Conservation (phyloP, 1,140 invertebrate species). For the Hypsibius dujardini region DNA sequence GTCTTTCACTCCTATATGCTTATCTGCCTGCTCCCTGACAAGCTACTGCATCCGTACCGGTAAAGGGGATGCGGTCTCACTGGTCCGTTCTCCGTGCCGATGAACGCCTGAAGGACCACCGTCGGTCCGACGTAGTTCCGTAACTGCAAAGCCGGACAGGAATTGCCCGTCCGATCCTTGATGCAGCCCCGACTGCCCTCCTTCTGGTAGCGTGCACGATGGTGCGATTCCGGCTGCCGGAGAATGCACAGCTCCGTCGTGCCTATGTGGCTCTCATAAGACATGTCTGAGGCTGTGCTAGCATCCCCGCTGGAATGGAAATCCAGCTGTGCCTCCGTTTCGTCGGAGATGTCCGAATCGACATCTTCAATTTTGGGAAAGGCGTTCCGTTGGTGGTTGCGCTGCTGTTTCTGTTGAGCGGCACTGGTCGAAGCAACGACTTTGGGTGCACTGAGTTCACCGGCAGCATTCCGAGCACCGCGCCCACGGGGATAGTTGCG, state of each 20-base stretch:
- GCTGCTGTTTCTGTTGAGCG: too few species aligned
- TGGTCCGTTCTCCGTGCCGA: slow-evolving; percentile 31
- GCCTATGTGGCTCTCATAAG: too few species aligned
- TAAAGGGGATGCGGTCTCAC: slow-evolving; percentile 36
- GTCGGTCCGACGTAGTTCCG: slow-evolving; percentile 31
- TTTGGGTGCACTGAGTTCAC: too few species aligned
- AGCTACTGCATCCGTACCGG: slow-evolving; percentile 24
- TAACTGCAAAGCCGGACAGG: slow-evolving; percentile 35
- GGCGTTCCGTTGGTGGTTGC: too few species aligned
- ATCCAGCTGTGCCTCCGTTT: too few species aligned
- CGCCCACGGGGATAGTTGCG: too few species aligned
- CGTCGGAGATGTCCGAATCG: too few species aligned
- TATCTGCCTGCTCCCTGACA: background rate
- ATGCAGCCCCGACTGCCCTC: slow-evolving; percentile 37
- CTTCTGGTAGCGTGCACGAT: slow-evolving; percentile 36
- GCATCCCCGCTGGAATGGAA: too few species aligned
- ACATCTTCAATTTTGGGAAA: too few species aligned
- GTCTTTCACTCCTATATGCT: background rate
- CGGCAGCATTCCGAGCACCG: too few species aligned
- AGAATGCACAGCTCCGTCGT: background rate
- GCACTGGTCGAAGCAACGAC: too few species aligned
- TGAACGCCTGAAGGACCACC: slow-evolving; percentile 26
- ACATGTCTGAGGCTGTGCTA: too few species aligned
- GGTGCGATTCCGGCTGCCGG: slow-evolving; percentile 36
- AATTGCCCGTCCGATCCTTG: slow-evolving; percentile 33